Evolutionary conservation across 1,140 invertebrate genomes (phyloP).

Genomic region (Procambarus virginalis): DNA sequence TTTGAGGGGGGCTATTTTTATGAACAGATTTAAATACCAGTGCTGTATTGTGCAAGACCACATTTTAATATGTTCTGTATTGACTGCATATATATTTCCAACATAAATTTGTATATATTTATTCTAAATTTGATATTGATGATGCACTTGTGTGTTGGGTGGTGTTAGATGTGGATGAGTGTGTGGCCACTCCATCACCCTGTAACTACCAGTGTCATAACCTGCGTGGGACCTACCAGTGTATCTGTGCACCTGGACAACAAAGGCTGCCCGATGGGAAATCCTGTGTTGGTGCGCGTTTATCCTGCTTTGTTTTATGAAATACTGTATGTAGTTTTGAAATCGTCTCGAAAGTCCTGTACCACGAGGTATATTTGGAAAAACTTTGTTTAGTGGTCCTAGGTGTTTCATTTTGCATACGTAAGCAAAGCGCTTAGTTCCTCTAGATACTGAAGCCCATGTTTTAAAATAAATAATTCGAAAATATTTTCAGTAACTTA

Average conservation of each 20-base stretch:
- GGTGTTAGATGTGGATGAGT: slow-evolving; percentile 83
- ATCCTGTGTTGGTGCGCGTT: slow-evolving; percentile 75
- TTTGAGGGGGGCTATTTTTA: too few species aligned
- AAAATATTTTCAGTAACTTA: background rate
- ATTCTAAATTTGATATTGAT: background rate
- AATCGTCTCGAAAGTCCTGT: background rate
- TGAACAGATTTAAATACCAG: too few species aligned
- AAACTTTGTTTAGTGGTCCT: too few species aligned
- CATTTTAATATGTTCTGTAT: too few species aligned
- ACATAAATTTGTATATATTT: too few species aligned
- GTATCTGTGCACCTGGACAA: slow-evolving; percentile 83
- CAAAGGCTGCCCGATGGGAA: slow-evolving; percentile 74
- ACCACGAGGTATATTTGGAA: too few species aligned
- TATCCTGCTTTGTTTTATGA: slow-evolving; percentile 64
- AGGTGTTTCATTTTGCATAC: background rate
- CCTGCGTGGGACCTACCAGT: slow-evolving; percentile 84
- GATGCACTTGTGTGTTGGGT: background rate
- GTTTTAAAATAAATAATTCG: background rate
- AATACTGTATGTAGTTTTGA: background rate
- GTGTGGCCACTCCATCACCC: slow-evolving; percentile 78
- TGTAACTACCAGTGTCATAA: slow-evolving; percentile 87
- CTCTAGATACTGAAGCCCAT: background rate
- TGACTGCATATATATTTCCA: too few species aligned
- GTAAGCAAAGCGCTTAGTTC: slow-evolving; percentile 12
- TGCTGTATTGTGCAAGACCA: too few species aligned